phyloP scores from a whole-genome alignment of 2,888 invertebrate species.

The Arge pagana region DNA sequence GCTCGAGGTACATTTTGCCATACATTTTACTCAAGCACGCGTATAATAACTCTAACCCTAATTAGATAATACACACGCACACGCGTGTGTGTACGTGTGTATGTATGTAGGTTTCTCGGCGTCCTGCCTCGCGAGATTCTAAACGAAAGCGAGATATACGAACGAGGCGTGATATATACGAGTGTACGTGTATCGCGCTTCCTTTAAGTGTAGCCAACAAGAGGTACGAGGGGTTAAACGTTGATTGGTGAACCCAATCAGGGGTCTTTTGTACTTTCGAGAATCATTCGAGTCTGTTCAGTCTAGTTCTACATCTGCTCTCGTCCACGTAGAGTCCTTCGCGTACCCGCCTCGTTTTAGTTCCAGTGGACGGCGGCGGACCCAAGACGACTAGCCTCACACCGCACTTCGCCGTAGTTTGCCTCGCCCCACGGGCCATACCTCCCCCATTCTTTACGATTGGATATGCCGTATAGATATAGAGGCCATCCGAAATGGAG shows the following conservation, averaged over 20 bases:
- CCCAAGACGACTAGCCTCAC: slow-evolving; percentile 10
- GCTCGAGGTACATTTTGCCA: no score
- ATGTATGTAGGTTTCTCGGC: no score
- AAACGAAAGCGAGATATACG: slow-evolving; percentile 1
- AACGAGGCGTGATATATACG: slow-evolving; percentile 1
- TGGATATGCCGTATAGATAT: slow-evolving; percentile 39
- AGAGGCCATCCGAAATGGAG: slow-evolving; percentile 33
- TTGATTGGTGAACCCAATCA: slow-evolving; percentile 38
- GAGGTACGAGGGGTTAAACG: slow-evolving; percentile 23
- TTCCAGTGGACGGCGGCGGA: slow-evolving; percentile 26
- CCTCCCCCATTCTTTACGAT: slow-evolving; percentile 34
- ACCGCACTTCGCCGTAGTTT: background rate
- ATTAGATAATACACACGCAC: no score
- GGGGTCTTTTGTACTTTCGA: slow-evolving; percentile 37
- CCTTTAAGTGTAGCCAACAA: no score
- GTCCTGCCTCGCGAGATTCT: background rate
- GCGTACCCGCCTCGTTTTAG: slow-evolving; percentile 20
- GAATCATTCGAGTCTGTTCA: slow-evolving; percentile 29
- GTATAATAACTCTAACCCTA: no score
- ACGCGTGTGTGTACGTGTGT: no score
- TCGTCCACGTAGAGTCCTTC: slow-evolving; percentile 13
- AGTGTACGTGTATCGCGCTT: no score
- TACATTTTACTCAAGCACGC: no score
- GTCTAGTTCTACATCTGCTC: slow-evolving; percentile 29
- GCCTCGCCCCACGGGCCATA: slow-evolving; percentile 18